These are phyloP conservation scores for Dichetophora obliterata DNA, from an alignment of 2,888 invertebrate species.

Conservation along the genomic window DNA sequence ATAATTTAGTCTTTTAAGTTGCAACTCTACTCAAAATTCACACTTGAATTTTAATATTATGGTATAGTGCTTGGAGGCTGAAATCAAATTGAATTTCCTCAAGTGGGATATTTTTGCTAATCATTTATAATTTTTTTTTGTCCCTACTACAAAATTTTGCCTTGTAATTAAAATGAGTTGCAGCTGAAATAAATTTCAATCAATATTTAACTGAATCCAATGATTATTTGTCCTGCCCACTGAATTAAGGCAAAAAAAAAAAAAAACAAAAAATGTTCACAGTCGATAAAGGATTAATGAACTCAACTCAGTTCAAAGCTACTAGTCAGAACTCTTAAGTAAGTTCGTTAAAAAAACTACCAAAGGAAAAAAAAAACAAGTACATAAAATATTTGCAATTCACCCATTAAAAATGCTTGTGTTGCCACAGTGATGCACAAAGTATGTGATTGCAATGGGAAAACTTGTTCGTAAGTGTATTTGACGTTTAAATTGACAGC, in stretches of 20 bases:
- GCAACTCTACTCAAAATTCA: too few species aligned
- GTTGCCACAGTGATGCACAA: slow-evolving; percentile 3
- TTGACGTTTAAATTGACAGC: slow-evolving; percentile 1
- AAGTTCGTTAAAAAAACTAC: neutral
- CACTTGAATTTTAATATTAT: too few species aligned
- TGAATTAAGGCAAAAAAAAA: neutral
- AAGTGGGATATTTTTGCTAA: neutral
- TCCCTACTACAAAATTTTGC: neutral
- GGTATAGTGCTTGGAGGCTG: too few species aligned
- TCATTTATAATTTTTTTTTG: neutral
- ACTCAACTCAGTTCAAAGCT: neutral
- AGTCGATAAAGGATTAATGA: neutral
- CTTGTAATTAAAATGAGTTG: neutral
- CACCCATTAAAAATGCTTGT: slow-evolving; percentile 1
- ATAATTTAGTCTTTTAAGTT: too few species aligned
- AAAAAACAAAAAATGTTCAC: neutral
- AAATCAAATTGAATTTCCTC: neutral
- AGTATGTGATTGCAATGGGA: neutral
- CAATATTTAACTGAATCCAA: neutral
- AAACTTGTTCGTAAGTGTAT: neutral
- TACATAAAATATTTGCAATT: neutral
- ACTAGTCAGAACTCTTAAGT: neutral
- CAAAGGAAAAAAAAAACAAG: neutral
- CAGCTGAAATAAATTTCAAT: neutral
- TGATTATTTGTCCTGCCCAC: neutral